phyloP scores from a whole-genome alignment of 2,888 invertebrate genomes.

The Crepidodera aurea region DNA sequence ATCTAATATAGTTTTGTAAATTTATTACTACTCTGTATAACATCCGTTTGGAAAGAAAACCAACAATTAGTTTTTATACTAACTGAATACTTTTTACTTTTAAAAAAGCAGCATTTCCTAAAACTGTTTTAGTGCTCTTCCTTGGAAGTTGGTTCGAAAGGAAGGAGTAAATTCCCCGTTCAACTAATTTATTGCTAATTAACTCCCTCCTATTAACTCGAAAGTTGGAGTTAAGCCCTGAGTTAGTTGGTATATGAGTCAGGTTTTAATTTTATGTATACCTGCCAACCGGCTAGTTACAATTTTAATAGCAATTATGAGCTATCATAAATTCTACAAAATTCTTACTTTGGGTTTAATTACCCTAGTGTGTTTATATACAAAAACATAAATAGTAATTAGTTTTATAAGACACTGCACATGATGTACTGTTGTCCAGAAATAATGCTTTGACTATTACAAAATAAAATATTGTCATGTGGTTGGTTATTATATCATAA shows the following conservation, averaged over 20 bases:
- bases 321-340: constrained; percentile 6
- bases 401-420: neutral
- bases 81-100: too few species aligned
- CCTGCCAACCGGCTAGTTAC: constrained; percentile 23
- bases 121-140: constrained; percentile 6
- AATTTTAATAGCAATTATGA: constrained; percentile 20
- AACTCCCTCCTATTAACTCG: constrained; percentile 45
- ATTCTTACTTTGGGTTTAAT: constrained; percentile 5
- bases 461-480: too few species aligned
- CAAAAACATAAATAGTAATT: too few species aligned
- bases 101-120: too few species aligned
- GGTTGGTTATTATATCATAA: too few species aligned
- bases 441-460: too few species aligned
- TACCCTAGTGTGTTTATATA: neutral
- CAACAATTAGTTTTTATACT: too few species aligned
- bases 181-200: constrained; percentile 46
- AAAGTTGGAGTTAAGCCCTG: constrained; percentile 34
- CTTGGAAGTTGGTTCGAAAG: constrained; percentile 25
- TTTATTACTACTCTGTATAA: too few species aligned
- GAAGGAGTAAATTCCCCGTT: constrained; percentile 32
- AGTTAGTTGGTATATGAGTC: constrained; percentile 32
- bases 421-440: too few species aligned
- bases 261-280: constrained; percentile 35
- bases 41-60: too few species aligned
- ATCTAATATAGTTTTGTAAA: too few species aligned